phyloP scores from a whole-genome alignment of 2,113 vertebrate species.

The Pelodiscus sinensis region DNA sequence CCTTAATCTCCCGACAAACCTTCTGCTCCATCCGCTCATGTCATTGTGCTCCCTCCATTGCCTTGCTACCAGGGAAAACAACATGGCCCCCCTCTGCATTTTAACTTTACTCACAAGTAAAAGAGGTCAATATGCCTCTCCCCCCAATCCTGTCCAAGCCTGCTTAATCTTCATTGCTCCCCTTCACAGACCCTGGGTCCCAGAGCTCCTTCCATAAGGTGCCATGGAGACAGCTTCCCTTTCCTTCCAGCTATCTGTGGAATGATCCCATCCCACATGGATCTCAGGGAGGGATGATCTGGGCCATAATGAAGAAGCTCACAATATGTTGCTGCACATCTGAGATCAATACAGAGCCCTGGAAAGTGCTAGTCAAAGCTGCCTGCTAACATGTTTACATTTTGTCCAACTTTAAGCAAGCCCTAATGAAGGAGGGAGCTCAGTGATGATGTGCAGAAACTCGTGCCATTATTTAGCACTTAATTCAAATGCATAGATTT shows the following conservation, averaged over 20 bases:
- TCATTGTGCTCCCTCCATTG: background rate
- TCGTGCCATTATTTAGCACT: background rate
- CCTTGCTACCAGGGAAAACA: background rate
- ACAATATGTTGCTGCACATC: background rate
- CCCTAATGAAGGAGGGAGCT: background rate
- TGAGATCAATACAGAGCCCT: background rate
- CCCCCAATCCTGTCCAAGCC: fast-evolving
- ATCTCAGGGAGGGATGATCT: background rate
- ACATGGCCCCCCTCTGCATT: background rate
- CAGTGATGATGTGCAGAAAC: background rate
- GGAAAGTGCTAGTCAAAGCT: background rate
- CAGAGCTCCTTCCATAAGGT: fast-evolving
- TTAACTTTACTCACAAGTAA: background rate
- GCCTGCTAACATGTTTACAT: background rate
- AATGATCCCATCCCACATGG: background rate
- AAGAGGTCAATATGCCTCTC: background rate
- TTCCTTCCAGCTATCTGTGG: background rate
- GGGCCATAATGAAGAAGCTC: background rate
- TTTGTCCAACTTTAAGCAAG: background rate
- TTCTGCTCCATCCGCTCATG: background rate
- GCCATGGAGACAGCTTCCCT: background rate
- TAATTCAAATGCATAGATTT: background rate
- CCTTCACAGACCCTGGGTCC: background rate
- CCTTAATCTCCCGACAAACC: background rate
- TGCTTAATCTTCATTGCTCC: background rate